These are phyloP conservation scores for Carettochelys insculpta DNA, from an alignment of 2,113 vertebrate species.

Conservation along the genomic window DNA sequence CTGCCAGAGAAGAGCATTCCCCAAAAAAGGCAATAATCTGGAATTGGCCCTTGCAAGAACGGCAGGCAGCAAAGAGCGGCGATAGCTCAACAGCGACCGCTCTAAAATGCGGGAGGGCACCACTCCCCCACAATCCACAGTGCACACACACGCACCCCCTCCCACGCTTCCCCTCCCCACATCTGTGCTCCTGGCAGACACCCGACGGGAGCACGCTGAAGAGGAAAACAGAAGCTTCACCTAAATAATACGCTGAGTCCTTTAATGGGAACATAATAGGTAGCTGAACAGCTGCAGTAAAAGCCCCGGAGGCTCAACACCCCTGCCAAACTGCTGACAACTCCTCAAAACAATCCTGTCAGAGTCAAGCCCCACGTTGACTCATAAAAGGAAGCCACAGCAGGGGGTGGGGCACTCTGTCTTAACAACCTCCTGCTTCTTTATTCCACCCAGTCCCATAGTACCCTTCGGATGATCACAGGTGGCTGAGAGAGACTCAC, in stretches of 20 bases:
- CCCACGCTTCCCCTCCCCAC: background rate
- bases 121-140: background rate
- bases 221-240: background rate
- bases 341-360: background rate
- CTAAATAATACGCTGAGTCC: background rate
- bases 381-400: background rate
- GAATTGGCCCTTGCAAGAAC: background rate
- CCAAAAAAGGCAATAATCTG: conserved; percentile 13
- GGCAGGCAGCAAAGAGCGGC: background rate
- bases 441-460: background rate
- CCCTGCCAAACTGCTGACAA: background rate
- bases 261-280: background rate
- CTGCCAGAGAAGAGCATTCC: background rate
- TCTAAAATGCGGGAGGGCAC: background rate
- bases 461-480: background rate
- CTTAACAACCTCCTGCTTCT: background rate
- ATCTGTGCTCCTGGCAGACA: background rate
- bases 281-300: conserved; percentile 13
- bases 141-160: background rate
- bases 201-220: background rate
- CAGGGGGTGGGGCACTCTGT: too few species aligned
- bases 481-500: background rate
- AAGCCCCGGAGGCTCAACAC: background rate
- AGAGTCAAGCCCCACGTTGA: background rate
- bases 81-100: background rate